These are phyloP conservation scores for Candidula unifasciata DNA, from an alignment of 2,888 invertebrate species.

Conservation along the genomic window DNA sequence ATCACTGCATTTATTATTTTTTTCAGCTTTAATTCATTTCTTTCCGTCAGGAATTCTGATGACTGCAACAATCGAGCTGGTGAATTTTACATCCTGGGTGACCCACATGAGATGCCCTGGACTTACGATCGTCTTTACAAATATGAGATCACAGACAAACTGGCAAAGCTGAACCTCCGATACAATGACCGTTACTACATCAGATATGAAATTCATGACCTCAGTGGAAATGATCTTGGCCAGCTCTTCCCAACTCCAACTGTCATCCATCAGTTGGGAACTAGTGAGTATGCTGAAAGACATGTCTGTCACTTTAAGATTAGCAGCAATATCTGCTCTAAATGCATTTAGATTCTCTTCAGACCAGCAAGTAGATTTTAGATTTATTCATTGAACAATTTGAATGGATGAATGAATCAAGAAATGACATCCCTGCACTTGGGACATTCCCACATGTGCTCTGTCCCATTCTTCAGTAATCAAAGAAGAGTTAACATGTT, in stretches of 20 bases:
- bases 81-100: slow-evolving; percentile 56
- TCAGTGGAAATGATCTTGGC: slow-evolving; percentile 47
- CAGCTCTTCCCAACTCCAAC: slow-evolving; percentile 47
- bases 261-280: slow-evolving; percentile 49
- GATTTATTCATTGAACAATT: no score
- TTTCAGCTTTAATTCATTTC: no score
- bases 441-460: no score
- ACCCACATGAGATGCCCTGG: slow-evolving; percentile 57
- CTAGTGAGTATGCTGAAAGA: slow-evolving; percentile 38
- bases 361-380: not conserved
- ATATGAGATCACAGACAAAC: slow-evolving; percentile 56
- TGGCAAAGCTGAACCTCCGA: slow-evolving; percentile 46
- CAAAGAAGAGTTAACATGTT: no score
- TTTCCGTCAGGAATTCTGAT: not conserved
- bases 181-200: slow-evolving; percentile 53
- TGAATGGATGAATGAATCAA: no score
- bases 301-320: no score
- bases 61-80: slow-evolving; percentile 50
- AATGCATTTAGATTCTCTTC: not conserved
- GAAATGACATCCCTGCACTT: no score
- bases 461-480: no score
- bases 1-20: no score
- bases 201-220: slow-evolving; percentile 47
- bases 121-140: slow-evolving; percentile 57
- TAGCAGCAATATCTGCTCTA: not conserved